Conservation (phyloP, 1,140 invertebrate species). For the Saccostrea cuccullata region DNA sequence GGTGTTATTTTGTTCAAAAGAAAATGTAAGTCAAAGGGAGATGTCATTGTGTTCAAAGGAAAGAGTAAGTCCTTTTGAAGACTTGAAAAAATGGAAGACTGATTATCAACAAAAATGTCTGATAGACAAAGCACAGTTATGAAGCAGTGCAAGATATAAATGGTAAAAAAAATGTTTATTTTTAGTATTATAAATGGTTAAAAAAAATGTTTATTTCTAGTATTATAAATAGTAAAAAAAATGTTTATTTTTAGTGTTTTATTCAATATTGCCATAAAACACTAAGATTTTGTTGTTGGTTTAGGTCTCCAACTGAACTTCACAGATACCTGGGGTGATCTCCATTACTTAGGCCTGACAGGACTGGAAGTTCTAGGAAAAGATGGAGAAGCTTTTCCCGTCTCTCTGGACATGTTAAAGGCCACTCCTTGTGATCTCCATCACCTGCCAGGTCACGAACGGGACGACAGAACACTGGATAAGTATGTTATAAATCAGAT, state of each 20-base stretch:
- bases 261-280: neutral
- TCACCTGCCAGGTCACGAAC: slow-evolving; percentile 74
- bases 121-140: no score
- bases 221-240: no score
- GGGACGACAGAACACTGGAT: slow-evolving; percentile 76
- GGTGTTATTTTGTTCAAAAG: neutral
- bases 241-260: no score
- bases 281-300: neutral
- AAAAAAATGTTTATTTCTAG: no score
- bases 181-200: no score
- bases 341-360: slow-evolving; percentile 79
- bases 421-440: slow-evolving; percentile 74
- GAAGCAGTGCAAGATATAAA: no score
- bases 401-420: slow-evolving; percentile 70
- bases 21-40: no score
- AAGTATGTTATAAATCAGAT: slow-evolving; percentile 69
- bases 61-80: no score
- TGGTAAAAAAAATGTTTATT: no score
- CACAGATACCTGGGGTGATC: slow-evolving; percentile 79
- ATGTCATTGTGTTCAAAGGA: no score
- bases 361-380: slow-evolving; percentile 79
- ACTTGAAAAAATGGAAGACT: no score
- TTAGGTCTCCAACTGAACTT: slow-evolving; percentile 79
- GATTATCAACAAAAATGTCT: no score
- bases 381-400: slow-evolving; percentile 75